Evolutionary conservation across 2,797 vertebrate genomes (phyloP).

Genomic region (Coracias cyanogaster): DNA sequence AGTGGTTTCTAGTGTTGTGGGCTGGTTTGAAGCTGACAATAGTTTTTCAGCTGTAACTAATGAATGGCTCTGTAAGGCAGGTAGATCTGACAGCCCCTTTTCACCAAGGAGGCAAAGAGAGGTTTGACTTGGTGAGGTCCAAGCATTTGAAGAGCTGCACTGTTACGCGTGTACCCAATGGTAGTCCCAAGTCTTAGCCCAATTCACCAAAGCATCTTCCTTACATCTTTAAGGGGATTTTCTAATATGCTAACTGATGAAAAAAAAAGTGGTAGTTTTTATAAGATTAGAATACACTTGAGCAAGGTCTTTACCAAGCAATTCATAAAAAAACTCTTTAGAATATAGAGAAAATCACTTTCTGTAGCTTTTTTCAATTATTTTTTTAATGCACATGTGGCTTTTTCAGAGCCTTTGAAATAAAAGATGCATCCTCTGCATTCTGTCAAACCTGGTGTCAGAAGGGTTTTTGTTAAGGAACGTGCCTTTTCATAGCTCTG

Average conservation of each 20-base stretch:
- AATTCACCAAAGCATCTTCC: neutral
- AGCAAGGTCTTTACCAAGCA: neutral
- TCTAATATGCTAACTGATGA: neutral
- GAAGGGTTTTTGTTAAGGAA: constrained; percentile 10
- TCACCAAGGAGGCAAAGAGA: neutral
- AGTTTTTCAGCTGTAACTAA: neutral
- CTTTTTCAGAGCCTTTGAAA: neutral
- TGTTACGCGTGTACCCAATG: neutral
- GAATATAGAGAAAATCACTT: neutral
- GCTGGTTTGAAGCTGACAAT: neutral
- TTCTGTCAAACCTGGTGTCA: neutral
- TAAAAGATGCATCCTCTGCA: neutral
- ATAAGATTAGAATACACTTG: neutral
- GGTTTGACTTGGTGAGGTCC: neutral
- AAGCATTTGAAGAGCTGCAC: neutral
- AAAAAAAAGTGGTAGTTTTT: neutral
- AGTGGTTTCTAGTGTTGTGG: neutral
- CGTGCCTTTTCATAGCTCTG: constrained; percentile 35
- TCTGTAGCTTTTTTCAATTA: neutral
- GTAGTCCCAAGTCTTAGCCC: neutral
- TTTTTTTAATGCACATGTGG: neutral
- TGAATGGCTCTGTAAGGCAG: neutral
- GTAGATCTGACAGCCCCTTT: neutral
- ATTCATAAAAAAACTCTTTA: neutral
- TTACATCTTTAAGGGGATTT: neutral